Conservation (phyloP, 2,797 vertebrate species). For the Leucoraja ocellata region DNA sequence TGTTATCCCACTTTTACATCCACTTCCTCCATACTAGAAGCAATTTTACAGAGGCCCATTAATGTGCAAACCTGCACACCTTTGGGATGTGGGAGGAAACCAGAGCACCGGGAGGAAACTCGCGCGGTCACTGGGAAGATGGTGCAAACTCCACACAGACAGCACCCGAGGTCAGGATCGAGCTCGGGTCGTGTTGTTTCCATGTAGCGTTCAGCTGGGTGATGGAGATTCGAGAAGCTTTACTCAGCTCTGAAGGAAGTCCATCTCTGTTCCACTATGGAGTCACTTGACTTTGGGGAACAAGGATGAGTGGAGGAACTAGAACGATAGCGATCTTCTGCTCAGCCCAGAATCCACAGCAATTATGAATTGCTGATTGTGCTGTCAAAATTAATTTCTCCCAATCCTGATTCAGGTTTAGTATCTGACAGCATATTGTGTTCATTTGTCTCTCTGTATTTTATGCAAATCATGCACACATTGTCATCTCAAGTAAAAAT, state of each 20-base stretch:
- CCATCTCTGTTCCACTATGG: background rate
- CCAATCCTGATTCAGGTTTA: background rate
- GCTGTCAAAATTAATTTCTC: slow-evolving; percentile 16
- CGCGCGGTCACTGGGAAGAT: no score
- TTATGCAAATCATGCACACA: background rate
- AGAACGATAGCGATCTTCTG: no score
- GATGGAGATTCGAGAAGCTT: background rate
- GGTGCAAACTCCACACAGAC: no score
- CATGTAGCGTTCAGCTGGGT: background rate
- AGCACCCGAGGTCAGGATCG: no score
- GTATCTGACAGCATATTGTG: background rate
- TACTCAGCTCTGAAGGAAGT: background rate
- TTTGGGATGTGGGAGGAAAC: no score
- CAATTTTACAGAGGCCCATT: no score
- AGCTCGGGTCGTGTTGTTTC: no score
- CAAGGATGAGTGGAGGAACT: background rate
- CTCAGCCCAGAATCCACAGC: background rate
- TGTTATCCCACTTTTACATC: no score
- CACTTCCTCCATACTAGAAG: no score
- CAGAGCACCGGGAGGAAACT: no score
- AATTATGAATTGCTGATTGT: background rate
- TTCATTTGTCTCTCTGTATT: background rate
- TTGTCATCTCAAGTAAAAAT: background rate
- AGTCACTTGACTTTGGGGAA: background rate
- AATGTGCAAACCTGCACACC: no score